phyloP scores from a whole-genome alignment of 1,140 invertebrate genomes.

The Spodoptera litura region DNA sequence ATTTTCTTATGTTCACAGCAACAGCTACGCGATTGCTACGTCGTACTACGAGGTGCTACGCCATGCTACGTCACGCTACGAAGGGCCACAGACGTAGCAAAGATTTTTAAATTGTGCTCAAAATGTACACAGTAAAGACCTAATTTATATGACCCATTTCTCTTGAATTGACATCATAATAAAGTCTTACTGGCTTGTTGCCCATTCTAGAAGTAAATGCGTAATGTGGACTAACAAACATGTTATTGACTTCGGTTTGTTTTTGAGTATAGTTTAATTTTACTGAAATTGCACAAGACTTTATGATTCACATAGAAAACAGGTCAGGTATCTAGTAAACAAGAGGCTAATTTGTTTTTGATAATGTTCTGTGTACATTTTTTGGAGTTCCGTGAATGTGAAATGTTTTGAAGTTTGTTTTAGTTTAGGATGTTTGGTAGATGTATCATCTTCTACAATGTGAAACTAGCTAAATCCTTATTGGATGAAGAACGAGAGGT shows the following conservation, averaged over 20 bases:
- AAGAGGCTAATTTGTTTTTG: background rate
- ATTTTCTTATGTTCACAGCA: too few species aligned
- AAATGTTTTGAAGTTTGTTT: background rate
- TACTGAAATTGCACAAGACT: constrained; percentile 1
- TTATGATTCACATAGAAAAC: constrained; percentile 13
- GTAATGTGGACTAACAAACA: background rate
- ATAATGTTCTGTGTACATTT: background rate
- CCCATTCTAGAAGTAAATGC: constrained; percentile 5
- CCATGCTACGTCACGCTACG: background rate
- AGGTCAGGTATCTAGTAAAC: constrained; percentile 6
- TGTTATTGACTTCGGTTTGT: constrained; percentile 21
- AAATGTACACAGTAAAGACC: background rate
- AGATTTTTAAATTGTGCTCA: too few species aligned
- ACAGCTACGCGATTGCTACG: too few species aligned
- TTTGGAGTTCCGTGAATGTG: background rate
- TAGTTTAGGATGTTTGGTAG: background rate
- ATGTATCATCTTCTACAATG: background rate
- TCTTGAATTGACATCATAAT: background rate
- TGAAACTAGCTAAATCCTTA: too few species aligned
- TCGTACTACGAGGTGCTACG: background rate
- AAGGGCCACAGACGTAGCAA: background rate
- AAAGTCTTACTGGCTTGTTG: background rate
- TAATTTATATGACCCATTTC: background rate
- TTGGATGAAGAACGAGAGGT: too few species aligned
- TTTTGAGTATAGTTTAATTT: constrained; percentile 5